phyloP scores from a whole-genome alignment of 2,888 invertebrate genomes.

The Drosophila atripex region DNA sequence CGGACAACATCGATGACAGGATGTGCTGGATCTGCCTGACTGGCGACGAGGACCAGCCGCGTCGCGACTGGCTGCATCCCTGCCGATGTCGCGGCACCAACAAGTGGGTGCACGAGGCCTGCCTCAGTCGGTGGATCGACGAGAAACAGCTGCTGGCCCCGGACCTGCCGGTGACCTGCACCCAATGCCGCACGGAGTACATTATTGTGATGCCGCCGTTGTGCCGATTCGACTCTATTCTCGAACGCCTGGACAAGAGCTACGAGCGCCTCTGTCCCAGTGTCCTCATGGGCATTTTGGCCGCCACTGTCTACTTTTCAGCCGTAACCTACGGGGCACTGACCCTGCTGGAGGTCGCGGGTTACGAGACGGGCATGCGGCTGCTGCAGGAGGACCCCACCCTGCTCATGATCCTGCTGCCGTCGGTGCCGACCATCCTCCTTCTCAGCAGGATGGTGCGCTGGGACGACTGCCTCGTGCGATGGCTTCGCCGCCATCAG shows the following conservation, averaged over 20 bases:
- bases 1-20: slow-evolving; percentile 25
- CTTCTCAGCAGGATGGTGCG: slow-evolving; percentile 44
- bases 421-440: slow-evolving; percentile 50
- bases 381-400: slow-evolving; percentile 55
- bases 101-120: slow-evolving; percentile 66
- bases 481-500: slow-evolving; percentile 43
- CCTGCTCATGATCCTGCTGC: slow-evolving; percentile 56
- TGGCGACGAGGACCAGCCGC: slow-evolving; percentile 45
- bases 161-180: slow-evolving; percentile 43
- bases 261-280: slow-evolving; percentile 53
- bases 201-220: slow-evolving; percentile 54
- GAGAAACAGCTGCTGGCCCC: slow-evolving; percentile 48
- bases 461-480: slow-evolving; percentile 55
- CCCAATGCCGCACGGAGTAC: slow-evolving; percentile 60
- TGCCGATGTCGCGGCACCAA: slow-evolving; percentile 65
- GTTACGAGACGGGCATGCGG: slow-evolving; percentile 38
- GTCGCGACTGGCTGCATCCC: slow-evolving; percentile 59
- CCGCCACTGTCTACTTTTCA: slow-evolving; percentile 52
- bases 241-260: slow-evolving; percentile 43
- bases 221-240: slow-evolving; percentile 48
- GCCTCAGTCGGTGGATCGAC: slow-evolving; percentile 64
- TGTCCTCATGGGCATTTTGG: slow-evolving; percentile 48
- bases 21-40: slow-evolving; percentile 67
- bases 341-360: slow-evolving; percentile 54
- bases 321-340: slow-evolving; percentile 52